Base-by-base conservation (phyloP, 2,797 vertebrate genomes). In the Myripristis jacobus region DNA sequence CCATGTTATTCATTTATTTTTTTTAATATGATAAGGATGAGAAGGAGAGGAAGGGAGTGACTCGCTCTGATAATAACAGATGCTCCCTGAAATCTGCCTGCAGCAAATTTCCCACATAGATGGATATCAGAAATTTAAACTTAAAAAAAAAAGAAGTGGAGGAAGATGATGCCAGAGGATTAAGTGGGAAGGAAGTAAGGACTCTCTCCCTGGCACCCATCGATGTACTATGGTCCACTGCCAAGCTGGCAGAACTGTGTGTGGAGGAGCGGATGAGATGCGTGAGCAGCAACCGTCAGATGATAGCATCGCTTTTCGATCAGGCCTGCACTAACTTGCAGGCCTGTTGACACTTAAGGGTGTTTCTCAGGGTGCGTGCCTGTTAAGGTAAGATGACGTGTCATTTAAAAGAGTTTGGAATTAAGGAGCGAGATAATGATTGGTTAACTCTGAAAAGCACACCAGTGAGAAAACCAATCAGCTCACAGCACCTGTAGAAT, bases 41-140 rank as follows among this genome's bases (percentile, higher is more conserved):
- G 54, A 4, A 62, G 38, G 44, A 64, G 47, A 34, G 34, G 67
- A 65, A 43, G 24, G 41, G 73, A 61, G 46, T 6, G 36, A 65
- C 57, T 63, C 21, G 47, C 41, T 79, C 27, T 68, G 79, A 79
- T 78, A 85, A 74, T 78, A 85, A 74, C 77, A 89, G 77, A 89
- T 79, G 79, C 82, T 86, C 57, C 58, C 19, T 69, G 62, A 80
- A 83, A 80, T 70, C 75, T 52, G 73, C 69, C 65, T 24, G 71
- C 70, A 77, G 69, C 58, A 64, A 70, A 76, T 67, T 50, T 77
- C 69, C 47, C 53, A 44, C 43, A 73, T 58, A 75, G 73, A 83
- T 82, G 44, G 24, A 50, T 80, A 79, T 79, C 59, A 46, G 51
- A 74, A 65, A 79, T 73, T 25, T 4, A 59, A 36, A 66, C 22